phyloP scores from a whole-genome alignment of 2,888 invertebrate species.

The Macroteleia sp. region DNA sequence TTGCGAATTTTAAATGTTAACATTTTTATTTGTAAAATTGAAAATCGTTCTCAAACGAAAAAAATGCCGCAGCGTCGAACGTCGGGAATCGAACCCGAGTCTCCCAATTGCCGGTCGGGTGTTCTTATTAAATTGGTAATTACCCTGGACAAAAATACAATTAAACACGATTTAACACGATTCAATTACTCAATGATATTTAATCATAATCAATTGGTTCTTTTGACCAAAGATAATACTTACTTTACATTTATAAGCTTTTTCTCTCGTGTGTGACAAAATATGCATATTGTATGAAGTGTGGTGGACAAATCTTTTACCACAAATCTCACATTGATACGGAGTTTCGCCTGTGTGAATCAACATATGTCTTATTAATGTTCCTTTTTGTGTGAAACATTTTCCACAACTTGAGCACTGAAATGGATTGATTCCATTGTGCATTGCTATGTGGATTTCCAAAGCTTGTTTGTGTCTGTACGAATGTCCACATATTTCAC shows the following conservation, averaged over 20 bases:
- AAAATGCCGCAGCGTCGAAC: no score
- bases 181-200: no score
- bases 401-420: conserved; percentile 87
- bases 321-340: conserved; percentile 87
- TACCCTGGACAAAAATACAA: no score
- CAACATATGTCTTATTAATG: conserved; percentile 86
- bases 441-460: conserved; percentile 87
- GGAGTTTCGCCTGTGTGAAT: conserved; percentile 87
- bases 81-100: no score
- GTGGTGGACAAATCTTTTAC: conserved; percentile 88
- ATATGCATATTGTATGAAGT: conserved; percentile 89
- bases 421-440: conserved; percentile 87
- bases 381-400: conserved; percentile 87
- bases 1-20: no score
- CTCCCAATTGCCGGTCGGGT: no score
- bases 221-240: no score
- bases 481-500: conserved; percentile 86
- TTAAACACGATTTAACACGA: no score
- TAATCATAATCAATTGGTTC: no score
- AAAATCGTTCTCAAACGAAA: no score
- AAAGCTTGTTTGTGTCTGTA: conserved; percentile 87
- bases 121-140: no score
- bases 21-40: no score
- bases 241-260: conserved; percentile 76
- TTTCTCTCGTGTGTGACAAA: conserved; percentile 85